Evolutionary conservation across 2,888 invertebrate genomes (phyloP).

Genomic region (Gasteruption jaculator): DNA sequence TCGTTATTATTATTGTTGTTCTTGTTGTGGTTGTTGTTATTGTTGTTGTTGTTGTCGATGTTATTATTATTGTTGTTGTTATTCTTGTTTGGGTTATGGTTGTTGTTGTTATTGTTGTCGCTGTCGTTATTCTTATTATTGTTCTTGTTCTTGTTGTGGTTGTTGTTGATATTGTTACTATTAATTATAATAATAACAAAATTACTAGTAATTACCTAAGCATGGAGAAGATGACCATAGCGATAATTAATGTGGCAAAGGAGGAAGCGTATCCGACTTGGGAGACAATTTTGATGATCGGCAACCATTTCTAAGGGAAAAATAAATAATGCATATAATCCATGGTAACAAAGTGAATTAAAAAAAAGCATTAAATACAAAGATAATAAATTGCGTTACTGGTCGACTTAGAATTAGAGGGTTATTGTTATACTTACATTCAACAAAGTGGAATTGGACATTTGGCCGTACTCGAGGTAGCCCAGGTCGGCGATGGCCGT

Average conservation of each 20-base stretch:
- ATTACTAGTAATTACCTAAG: constrained; percentile 55
- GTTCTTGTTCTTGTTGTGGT: no score
- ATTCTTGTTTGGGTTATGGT: no score
- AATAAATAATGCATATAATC: constrained; percentile 7
- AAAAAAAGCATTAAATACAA: not conserved
- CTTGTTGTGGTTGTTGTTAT: no score
- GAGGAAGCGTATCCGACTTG: constrained; percentile 58
- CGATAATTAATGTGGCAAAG: constrained; percentile 53
- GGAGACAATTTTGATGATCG: constrained; percentile 54
- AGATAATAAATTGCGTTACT: no score
- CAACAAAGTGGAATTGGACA: constrained; percentile 31
- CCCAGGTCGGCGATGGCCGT: constrained; percentile 36
- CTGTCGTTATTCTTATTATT: no score
- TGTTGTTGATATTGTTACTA: no score
- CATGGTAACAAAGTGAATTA: constrained; percentile 6
- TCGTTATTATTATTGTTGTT: no score
- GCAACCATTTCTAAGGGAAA: constrained; percentile 52
- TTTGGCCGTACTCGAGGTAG: constrained; percentile 22
- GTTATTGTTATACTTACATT: constrained; percentile 25
- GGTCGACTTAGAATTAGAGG: not conserved
- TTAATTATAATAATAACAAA: no score
- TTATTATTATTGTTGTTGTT: no score
- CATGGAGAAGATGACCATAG: constrained; percentile 54
- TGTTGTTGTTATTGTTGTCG: no score
- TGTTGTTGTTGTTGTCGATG: no score